phyloP scores from a whole-genome alignment of 2,113 vertebrate species.

The Sylvia atricapilla region DNA sequence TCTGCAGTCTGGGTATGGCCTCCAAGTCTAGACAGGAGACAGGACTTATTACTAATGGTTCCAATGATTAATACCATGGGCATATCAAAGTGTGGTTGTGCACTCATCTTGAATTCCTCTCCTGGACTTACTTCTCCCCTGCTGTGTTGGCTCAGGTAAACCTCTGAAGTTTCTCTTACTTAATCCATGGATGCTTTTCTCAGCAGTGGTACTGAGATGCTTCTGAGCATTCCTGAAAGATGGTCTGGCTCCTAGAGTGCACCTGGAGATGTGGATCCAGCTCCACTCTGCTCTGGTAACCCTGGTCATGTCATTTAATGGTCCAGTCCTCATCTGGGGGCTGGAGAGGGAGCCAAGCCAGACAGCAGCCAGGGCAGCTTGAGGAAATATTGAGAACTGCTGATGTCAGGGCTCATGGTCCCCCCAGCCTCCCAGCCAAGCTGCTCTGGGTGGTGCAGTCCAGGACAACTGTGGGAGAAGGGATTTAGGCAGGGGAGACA shows the following conservation, averaged over 20 bases:
- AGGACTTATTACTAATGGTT: background rate
- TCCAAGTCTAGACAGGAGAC: slow-evolving; percentile 46
- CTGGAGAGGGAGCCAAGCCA: background rate
- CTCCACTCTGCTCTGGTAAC: background rate
- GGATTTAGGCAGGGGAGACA: background rate
- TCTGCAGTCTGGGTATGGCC: slow-evolving; percentile 32
- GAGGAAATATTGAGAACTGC: accelerated
- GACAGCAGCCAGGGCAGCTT: background rate
- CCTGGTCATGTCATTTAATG: background rate
- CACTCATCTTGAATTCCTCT: slow-evolving; percentile 8
- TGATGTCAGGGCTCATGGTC: background rate
- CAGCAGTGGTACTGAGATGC: background rate
- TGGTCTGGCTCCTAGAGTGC: background rate
- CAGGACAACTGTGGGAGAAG: background rate
- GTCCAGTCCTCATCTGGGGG: background rate
- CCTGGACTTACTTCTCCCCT: background rate
- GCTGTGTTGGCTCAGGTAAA: background rate
- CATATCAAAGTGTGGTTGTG: background rate
- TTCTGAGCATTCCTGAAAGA: background rate
- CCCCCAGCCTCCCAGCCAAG: background rate
- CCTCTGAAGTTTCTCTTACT: slow-evolving; percentile 13
- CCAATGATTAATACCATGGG: background rate
- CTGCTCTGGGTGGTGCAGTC: background rate
- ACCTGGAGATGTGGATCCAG: background rate
- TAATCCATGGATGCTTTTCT: background rate